These are phyloP conservation scores for Engystomops pustulosus DNA, from an alignment of 2,113 vertebrate species.

Conservation along the genomic window DNA sequence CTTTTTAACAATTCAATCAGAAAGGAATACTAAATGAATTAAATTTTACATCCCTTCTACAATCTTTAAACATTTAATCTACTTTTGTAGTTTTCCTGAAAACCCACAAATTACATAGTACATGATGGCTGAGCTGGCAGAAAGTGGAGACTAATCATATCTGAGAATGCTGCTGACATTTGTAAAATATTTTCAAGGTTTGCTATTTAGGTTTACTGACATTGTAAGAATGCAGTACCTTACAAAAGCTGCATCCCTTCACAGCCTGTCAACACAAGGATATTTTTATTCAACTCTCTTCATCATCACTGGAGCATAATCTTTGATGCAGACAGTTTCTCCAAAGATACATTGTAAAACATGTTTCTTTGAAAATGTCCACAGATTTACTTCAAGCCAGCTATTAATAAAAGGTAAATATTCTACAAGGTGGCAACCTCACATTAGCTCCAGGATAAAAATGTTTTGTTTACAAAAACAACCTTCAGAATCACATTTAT, in stretches of 20 bases:
- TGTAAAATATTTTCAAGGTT: slow-evolving; percentile 58
- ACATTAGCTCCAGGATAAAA: not conserved
- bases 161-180: slow-evolving; percentile 53
- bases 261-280: slow-evolving; percentile 50
- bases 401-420: slow-evolving; percentile 17
- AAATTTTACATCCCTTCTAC: not conserved
- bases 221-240: slow-evolving; percentile 51
- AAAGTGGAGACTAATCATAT: slow-evolving; percentile 59
- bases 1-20: slow-evolving; percentile 25
- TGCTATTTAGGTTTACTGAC: slow-evolving; percentile 59
- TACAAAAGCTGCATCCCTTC: slow-evolving; percentile 53
- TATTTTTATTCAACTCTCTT: slow-evolving; percentile 53
- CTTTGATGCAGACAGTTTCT: slow-evolving; percentile 51
- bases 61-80: slow-evolving; percentile 36
- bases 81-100: slow-evolving; percentile 45
- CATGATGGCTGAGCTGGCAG: slow-evolving; percentile 53
- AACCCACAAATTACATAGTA: slow-evolving; percentile 54
- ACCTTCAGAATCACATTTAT: slow-evolving; percentile 5
- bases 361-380: slow-evolving; percentile 31
- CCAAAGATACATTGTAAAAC: slow-evolving; percentile 37
- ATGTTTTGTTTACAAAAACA: slow-evolving; percentile 5
- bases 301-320: slow-evolving; percentile 51
- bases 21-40: slow-evolving; percentile 4
- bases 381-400: slow-evolving; percentile 18
- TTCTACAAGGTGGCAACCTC: not conserved